phyloP scores from a whole-genome alignment of 1,140 invertebrate species.

The Papilio glaucus region DNA sequence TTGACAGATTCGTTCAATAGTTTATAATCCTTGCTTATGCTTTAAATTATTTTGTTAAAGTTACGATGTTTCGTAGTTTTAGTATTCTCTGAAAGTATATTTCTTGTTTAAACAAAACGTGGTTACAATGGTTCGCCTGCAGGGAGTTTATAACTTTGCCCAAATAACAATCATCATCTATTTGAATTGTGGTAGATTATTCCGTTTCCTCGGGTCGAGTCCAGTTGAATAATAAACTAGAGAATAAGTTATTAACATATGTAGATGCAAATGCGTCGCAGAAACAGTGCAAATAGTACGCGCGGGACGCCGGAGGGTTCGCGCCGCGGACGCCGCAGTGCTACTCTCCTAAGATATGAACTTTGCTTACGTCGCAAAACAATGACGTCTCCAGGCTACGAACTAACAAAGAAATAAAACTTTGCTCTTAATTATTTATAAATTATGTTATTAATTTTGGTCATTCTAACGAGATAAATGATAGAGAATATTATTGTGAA shows the following conservation, averaged over 20 bases:
- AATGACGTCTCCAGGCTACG: slow-evolving; percentile 36
- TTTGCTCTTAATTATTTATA: slow-evolving; percentile 13
- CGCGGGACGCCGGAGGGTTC: slow-evolving; percentile 45
- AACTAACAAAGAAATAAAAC: slow-evolving; percentile 33
- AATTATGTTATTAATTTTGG: neutral
- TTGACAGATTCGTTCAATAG: neutral
- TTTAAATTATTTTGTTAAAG: neutral
- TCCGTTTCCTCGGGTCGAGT: slow-evolving; percentile 37
- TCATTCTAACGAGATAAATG: neutral
- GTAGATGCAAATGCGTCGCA: slow-evolving; percentile 55
- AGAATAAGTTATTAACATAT: slow-evolving; percentile 53
- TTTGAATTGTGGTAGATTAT: slow-evolving; percentile 19
- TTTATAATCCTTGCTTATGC: neutral
- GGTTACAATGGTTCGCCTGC: neutral
- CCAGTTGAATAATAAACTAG: slow-evolving; percentile 51
- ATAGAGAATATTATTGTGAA: neutral
- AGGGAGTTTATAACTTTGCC: slow-evolving; percentile 11
- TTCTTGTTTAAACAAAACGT: neutral
- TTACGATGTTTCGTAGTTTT: neutral
- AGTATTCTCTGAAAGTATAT: neutral
- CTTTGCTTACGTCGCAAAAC: slow-evolving; percentile 42
- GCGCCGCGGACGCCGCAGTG: slow-evolving; percentile 27
- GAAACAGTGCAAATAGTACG: slow-evolving; percentile 51
- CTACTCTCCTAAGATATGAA: slow-evolving; percentile 40
- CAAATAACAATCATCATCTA: slow-evolving; percentile 31